These are phyloP conservation scores for Furcula furcula DNA, from an alignment of 2,888 invertebrate genomes.

Conservation along the genomic window DNA sequence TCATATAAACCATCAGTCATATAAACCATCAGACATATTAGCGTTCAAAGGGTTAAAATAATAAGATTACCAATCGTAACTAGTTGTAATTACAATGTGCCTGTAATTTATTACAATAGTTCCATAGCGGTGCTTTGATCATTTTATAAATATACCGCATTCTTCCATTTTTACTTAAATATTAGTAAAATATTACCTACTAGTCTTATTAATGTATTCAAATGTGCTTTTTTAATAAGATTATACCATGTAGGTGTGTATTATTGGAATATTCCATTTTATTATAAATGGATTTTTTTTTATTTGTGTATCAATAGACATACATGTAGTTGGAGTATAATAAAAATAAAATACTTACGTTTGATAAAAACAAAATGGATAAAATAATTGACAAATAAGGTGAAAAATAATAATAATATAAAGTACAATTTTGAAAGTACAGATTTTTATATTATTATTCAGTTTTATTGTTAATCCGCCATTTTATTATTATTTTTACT, in stretches of 20 bases:
- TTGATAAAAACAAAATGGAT: no score
- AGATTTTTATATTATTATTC: no score
- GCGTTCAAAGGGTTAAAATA: slow-evolving; percentile 26
- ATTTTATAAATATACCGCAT: slow-evolving; percentile 36
- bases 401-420: no score
- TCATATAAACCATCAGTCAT: neutral
- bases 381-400: no score
- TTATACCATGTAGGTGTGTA: slow-evolving; percentile 19
- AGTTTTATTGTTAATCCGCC: no score
- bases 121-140: slow-evolving; percentile 58
- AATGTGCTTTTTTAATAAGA: slow-evolving; percentile 24
- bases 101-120: slow-evolving; percentile 57
- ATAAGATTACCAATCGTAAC: slow-evolving; percentile 32
- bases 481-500: no score
- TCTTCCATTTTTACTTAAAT: slow-evolving; percentile 47
- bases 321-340: no score
- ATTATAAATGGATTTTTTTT: no score
- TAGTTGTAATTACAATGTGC: slow-evolving; percentile 51
- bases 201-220: slow-evolving; percentile 57
- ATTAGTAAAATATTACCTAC: slow-evolving; percentile 48
- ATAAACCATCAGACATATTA: neutral
- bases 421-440: no score
- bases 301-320: no score
- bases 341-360: no score
- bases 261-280: slow-evolving; percentile 10